Evolutionary conservation across 2,113 vertebrate species (phyloP).

Genomic region (Camelus bactrianus): DNA sequence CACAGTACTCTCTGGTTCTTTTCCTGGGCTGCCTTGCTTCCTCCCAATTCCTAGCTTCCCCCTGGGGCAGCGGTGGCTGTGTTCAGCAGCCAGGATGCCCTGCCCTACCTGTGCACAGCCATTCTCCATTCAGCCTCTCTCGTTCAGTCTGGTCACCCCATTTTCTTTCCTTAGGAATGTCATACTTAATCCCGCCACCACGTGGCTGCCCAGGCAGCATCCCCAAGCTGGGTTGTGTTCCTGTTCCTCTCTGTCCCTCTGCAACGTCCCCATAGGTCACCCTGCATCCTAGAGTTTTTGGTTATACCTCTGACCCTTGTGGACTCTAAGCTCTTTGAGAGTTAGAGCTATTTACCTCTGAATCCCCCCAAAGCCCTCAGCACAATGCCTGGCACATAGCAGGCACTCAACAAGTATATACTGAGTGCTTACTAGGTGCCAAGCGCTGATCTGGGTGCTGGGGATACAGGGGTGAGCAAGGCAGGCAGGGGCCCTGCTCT

Average conservation of each 20-base stretch:
- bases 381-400: conserved; percentile 76
- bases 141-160: not conserved
- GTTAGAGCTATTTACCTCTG: conserved; percentile 5
- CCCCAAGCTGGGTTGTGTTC: not conserved
- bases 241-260: not conserved
- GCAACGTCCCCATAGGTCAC: not conserved
- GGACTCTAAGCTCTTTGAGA: not conserved
- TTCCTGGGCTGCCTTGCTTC: not conserved
- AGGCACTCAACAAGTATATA: conserved; percentile 67
- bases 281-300: not conserved
- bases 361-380: conserved; percentile 65
- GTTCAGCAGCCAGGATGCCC: not conserved
- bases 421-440: conserved; percentile 72
- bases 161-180: not conserved
- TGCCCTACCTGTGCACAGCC: not conserved
- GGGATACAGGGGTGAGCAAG: conserved; percentile 24
- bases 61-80: not conserved
- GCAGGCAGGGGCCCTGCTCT: not conserved
- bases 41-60: not conserved
- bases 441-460: conserved; percentile 74
- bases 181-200: not conserved
- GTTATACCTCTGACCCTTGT: not conserved
- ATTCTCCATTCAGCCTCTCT: not conserved
- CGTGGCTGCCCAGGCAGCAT: too few relatives aligned
- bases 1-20: not conserved